Percentiles rank a stretch among this genome's conserved stretches.
Conservation (phyloP, 2,797 vertebrate genomes). For the Liasis olivaceus region DNA sequence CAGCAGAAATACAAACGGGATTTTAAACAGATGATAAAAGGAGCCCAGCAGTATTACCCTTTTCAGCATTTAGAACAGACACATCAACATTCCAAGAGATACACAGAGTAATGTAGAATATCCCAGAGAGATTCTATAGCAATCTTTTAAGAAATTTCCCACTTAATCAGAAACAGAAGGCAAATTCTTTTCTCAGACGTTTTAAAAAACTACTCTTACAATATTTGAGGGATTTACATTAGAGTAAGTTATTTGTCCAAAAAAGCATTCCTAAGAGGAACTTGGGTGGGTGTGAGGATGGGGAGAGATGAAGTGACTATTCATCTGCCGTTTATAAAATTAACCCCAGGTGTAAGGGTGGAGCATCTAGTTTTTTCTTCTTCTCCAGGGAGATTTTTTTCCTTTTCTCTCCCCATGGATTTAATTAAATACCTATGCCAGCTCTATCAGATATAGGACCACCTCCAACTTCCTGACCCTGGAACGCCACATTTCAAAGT, state of each 20-base stretch:
- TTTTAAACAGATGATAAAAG: slow-evolving; percentile 2
- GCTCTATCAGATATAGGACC: not conserved
- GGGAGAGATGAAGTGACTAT: not conserved
- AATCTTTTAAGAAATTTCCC: not conserved
- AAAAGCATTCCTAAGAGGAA: not conserved
- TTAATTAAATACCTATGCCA: not conserved
- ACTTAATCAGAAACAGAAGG: not conserved
- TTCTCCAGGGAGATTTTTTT: not conserved
- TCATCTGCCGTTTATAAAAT: not conserved
- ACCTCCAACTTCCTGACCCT: not conserved
- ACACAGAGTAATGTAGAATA: slow-evolving; percentile 6
- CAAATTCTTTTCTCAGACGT: not conserved
- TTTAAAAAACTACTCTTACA: not conserved
- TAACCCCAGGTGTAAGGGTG: not conserved
- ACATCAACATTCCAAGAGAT: not conserved
- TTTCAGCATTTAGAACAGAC: not conserved
- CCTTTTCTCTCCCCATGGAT: not conserved
- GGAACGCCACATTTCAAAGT: not conserved
- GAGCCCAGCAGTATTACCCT: not conserved
- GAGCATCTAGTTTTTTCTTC: not conserved
- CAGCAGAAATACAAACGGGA: not conserved
- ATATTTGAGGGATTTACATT: not conserved
- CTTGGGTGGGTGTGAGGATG: not conserved
- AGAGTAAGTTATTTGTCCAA: not conserved
- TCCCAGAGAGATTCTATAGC: not conserved